Percentiles rank a stretch among this genome's conserved stretches.
These are phyloP conservation scores for Sussaba pulchella DNA, from an alignment of 2,888 invertebrate species.

Conservation along the genomic window DNA sequence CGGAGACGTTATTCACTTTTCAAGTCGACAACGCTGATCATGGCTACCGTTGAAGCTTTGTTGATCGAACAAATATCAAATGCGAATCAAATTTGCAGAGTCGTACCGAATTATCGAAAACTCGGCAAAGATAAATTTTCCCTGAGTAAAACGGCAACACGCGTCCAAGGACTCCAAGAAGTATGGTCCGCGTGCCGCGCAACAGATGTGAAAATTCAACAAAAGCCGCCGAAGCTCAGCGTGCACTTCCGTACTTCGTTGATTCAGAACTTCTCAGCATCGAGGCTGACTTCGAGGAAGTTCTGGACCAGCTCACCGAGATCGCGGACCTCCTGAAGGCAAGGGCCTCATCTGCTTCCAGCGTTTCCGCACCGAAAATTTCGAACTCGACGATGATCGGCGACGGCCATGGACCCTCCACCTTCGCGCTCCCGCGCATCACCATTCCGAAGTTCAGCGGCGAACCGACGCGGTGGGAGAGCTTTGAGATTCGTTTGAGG, in stretches of 20 bases:
- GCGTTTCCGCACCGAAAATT: neutral
- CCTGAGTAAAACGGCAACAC: slow-evolving; percentile 13
- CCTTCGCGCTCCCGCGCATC: slow-evolving; percentile 41
- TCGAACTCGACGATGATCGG: slow-evolving; percentile 15
- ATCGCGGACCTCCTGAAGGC: slow-evolving; percentile 19
- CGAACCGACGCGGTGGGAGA: slow-evolving; percentile 28
- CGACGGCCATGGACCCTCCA: neutral
- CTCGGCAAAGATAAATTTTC: slow-evolving; percentile 16
- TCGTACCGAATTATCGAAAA: slow-evolving; percentile 38
- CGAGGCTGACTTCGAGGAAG: slow-evolving; percentile 22
- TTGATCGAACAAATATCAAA: slow-evolving; percentile 4
- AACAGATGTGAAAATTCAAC: slow-evolving; percentile 18
- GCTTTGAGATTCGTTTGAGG: slow-evolving; percentile 29
- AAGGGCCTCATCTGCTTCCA: neutral
- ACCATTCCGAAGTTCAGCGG: slow-evolving; percentile 49
- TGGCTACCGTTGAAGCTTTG: neutral
- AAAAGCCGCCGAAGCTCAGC: slow-evolving; percentile 8
- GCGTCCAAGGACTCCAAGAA: slow-evolving; percentile 28
- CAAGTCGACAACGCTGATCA: too few species aligned
- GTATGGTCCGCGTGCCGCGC: slow-evolving; percentile 20
- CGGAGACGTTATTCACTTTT: too few species aligned
- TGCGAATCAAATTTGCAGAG: slow-evolving; percentile 10
- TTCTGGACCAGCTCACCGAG: slow-evolving; percentile 20
- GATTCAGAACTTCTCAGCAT: neutral
- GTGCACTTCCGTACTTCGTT: slow-evolving; percentile 6